These are phyloP conservation scores for Digitonthophagus gazella DNA, from an alignment of 2,888 invertebrate genomes.

Conservation along the genomic window DNA sequence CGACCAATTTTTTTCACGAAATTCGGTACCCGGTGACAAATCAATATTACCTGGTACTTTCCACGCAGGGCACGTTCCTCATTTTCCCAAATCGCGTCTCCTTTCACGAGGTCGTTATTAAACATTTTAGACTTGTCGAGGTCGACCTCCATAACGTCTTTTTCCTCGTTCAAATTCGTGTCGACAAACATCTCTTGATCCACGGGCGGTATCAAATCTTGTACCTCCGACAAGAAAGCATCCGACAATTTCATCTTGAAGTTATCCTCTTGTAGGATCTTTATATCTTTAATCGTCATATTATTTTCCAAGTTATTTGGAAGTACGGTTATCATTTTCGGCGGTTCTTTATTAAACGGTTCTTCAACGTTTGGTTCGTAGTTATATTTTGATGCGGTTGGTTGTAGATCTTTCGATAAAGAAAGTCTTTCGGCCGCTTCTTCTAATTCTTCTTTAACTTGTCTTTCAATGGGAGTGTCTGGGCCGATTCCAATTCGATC, in stretches of 20 bases:
- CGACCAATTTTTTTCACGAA: background rate
- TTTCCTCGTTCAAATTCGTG: conserved; percentile 33
- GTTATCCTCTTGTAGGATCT: conserved; percentile 29
- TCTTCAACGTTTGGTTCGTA: conserved; percentile 46
- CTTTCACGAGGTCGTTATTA: conserved; percentile 16
- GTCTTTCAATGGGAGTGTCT: conserved; percentile 10
- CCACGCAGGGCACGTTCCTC: background rate
- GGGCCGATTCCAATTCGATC: conserved; percentile 1
- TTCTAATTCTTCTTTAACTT: conserved; percentile 40
- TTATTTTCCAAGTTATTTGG: conserved; percentile 32
- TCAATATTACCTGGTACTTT: background rate
- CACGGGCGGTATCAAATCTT: conserved; percentile 53
- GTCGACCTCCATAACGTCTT: conserved; percentile 35
- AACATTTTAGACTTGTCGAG: conserved; percentile 5
- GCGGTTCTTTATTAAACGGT: conserved; percentile 41
- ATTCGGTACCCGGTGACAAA: background rate
- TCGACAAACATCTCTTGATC: conserved; percentile 32
- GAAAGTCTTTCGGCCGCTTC: conserved; percentile 47
- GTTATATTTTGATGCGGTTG: conserved; percentile 45
- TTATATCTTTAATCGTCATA: conserved; percentile 32
- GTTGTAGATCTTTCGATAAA: conserved; percentile 42
- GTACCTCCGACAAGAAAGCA: conserved; percentile 60
- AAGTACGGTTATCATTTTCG: conserved; percentile 29
- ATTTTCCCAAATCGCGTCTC: conserved; percentile 12
- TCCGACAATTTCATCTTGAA: conserved; percentile 55